Evolutionary conservation across 2,797 vertebrate genomes (phyloP), one percentile per base, ranked within the genome.

Genomic region (Xenops minutus): DNA sequence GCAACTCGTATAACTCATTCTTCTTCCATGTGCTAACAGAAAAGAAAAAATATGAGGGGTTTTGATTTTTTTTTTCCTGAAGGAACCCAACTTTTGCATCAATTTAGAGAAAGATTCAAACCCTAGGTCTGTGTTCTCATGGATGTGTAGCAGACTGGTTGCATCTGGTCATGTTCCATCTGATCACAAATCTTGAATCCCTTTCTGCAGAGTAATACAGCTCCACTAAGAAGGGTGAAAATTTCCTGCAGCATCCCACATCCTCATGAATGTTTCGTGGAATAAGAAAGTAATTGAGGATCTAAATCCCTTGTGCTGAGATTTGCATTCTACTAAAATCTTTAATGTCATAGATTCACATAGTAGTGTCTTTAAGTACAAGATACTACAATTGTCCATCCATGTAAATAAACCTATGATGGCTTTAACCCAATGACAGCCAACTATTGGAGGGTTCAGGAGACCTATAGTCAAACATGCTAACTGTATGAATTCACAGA

Each of bases 1-100:
- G 11, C 12, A 44, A 34, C 5, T 74, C 8, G 5, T 54, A 10
- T 22, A 73, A 46, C 19, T 71, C 7, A 41, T 62, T 93, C 8
- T 62, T 68, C 19, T 52, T 79, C 22, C 2, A 0, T 23, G 4
- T 4, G 2, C 15, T 34, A 19, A 59, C 5, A 55, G n/a, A 29
- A 61, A 59, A 80, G 17, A 68, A 48, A 48, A 29, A 62, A 37
- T 14, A 12, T 34, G 1, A 23, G 3, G 19, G 4, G 0, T 41
- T 84, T 71, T 82, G 30, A 54, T 52, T 52, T 51, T 51, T 51
- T 19, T 27, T 52, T 52, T 2, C 55, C 4, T 41, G 34, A 83
- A 74, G 20, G 10, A 9, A 0, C 0, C 0, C 2, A 46, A 19
- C 6, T 68, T 84, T 64, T 32, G 48, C 1, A 55, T 39, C 7